These are phyloP conservation scores for Chloroceryle aenea DNA, from an alignment of 2,113 vertebrate genomes.

Conservation along the genomic window DNA sequence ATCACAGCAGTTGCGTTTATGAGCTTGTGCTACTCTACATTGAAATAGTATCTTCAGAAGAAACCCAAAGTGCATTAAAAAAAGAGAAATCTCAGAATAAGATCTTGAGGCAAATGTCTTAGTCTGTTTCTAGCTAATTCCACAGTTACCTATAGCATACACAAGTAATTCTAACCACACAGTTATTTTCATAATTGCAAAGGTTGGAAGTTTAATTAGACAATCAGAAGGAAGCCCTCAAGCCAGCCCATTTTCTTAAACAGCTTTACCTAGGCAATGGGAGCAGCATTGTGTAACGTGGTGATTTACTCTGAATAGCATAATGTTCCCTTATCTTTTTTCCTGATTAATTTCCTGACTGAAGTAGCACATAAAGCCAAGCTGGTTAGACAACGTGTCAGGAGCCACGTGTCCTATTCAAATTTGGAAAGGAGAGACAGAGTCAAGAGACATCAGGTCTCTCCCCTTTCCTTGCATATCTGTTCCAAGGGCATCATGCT, in stretches of 20 bases:
- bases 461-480: accelerated
- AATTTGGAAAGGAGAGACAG: background rate
- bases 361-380: slow-evolving; percentile 61
- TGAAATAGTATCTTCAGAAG: background rate
- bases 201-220: slow-evolving; percentile 74
- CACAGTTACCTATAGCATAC: slow-evolving; percentile 48
- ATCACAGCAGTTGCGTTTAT: background rate
- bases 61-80: background rate
- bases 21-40: background rate
- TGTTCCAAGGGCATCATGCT: background rate
- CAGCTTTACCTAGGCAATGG: slow-evolving; percentile 60
- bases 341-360: slow-evolving; percentile 71
- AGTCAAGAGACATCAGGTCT: background rate
- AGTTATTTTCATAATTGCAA: slow-evolving; percentile 72
- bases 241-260: slow-evolving; percentile 70
- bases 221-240: slow-evolving; percentile 70
- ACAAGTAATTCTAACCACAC: slow-evolving; percentile 59
- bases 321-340: slow-evolving; percentile 70
- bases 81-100: background rate
- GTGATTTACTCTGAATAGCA: slow-evolving; percentile 65
- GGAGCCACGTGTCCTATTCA: slow-evolving; percentile 48
- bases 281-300: slow-evolving; percentile 59
- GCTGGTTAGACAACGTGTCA: slow-evolving; percentile 68
- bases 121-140: slow-evolving; percentile 39
- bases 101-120: slow-evolving; percentile 35